These are phyloP conservation scores for Pantelozetes paolii DNA, from an alignment of 2,888 invertebrate species.

Conservation along the genomic window DNA sequence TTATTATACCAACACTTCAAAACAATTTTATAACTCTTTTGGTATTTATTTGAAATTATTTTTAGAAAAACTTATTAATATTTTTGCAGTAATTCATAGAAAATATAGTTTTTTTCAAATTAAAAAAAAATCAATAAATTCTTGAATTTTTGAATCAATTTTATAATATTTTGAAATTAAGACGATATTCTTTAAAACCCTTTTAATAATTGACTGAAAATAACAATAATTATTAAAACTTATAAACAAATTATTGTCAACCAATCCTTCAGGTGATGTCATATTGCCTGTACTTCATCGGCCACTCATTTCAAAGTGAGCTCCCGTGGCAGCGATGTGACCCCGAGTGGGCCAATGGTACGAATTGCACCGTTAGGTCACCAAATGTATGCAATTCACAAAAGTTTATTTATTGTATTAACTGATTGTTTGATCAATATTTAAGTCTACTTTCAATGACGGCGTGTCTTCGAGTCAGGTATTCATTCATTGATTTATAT, in stretches of 20 bases:
- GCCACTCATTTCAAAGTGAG: slow-evolving; percentile 40
- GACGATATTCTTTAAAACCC: no score
- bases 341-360: slow-evolving; percentile 42
- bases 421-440: not conserved
- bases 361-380: slow-evolving; percentile 42
- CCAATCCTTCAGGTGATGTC: slow-evolving; percentile 42
- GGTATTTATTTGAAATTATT: no score
- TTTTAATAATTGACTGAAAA: no score
- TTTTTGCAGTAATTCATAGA: no score
- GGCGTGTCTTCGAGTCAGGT: slow-evolving; percentile 24
- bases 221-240: not conserved
- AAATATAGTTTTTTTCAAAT: no score
- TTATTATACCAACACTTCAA: no score
- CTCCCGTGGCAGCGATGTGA: slow-evolving; percentile 45
- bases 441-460: not conserved
- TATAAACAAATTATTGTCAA: no score
- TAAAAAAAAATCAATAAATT: no score
- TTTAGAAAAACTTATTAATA: no score
- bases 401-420: not conserved
- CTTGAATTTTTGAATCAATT: not conserved
- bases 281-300: slow-evolving; percentile 44
- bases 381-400: slow-evolving; percentile 35
- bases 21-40: no score
- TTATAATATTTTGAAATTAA: not conserved
- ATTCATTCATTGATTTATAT: not conserved